Evolutionary conservation across 2,797 vertebrate species (phyloP).

Genomic region (Serranus cabrilla): DNA sequence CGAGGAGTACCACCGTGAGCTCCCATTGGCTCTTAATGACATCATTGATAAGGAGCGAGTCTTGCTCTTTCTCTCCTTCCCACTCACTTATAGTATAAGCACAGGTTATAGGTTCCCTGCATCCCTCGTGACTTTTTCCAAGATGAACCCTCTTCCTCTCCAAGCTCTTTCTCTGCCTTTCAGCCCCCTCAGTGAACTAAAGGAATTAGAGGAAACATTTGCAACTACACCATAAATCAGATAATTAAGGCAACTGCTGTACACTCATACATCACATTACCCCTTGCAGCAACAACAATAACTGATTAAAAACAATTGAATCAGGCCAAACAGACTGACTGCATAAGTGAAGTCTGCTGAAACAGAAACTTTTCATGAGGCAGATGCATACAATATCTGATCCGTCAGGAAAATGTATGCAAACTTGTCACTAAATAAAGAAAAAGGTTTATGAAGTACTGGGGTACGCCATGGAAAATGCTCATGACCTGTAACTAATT

Average conservation of each 20-base stretch:
- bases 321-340: neutral
- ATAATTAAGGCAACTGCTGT: neutral
- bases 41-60: slow-evolving; percentile 79
- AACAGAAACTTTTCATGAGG: neutral
- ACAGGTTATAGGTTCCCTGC: slow-evolving; percentile 27
- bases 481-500: neutral
- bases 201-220: neutral
- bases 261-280: neutral
- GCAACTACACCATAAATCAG: no score
- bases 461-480: neutral
- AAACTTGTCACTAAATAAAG: neutral
- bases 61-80: slow-evolving; percentile 31
- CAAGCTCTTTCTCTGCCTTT: neutral
- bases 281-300: neutral
- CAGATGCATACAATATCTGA: neutral
- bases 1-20: slow-evolving; percentile 41
- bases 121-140: slow-evolving; percentile 2
- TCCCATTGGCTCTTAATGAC: slow-evolving; percentile 88
- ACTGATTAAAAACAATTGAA: neutral
- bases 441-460: neutral
- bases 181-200: neutral
- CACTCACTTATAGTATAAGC: slow-evolving; percentile 15
- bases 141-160: slow-evolving; percentile 4
- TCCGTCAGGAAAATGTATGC: neutral
- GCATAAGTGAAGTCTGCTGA: slow-evolving; percentile 7